These are phyloP conservation scores for Psittacara wagleri DNA, from an alignment of 2,113 vertebrate species.

Conservation along the genomic window DNA sequence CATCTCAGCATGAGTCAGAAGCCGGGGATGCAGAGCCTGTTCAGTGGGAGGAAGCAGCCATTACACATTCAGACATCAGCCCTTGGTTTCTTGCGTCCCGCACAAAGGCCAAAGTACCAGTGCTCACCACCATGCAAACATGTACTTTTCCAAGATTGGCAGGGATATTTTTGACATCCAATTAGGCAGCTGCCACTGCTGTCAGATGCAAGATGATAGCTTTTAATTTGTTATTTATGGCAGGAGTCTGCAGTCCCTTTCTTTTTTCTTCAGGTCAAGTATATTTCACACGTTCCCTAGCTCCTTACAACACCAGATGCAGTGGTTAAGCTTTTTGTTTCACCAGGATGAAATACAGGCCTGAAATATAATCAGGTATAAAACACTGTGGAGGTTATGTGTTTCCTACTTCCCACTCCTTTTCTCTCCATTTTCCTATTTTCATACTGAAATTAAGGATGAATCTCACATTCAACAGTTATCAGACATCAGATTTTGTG, in stretches of 20 bases:
- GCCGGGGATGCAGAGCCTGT: background rate
- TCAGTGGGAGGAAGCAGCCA: background rate
- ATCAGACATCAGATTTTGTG: background rate
- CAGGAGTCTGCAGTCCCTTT: background rate
- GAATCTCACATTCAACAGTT: background rate
- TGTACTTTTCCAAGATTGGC: background rate
- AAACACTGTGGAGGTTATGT: background rate
- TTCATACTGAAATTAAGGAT: background rate
- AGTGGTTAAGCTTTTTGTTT: background rate
- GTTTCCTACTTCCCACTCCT: background rate
- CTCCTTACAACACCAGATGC: background rate
- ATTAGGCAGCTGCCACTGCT: background rate
- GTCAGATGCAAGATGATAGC: background rate
- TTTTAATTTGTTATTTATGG: conserved; percentile 1
- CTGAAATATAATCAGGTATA: background rate
- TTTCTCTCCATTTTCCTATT: background rate
- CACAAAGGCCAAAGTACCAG: background rate
- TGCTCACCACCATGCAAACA: background rate
- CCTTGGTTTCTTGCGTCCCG: background rate
- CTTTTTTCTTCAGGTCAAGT: background rate
- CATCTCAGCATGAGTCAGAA: conserved; percentile 38
- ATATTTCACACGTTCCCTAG: background rate
- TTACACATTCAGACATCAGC: background rate
- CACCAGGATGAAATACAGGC: background rate
- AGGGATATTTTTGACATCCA: conserved; percentile 9